Base-by-base conservation (phyloP, 2,888 invertebrate genomes). In the Nymphalis c-album region DNA sequence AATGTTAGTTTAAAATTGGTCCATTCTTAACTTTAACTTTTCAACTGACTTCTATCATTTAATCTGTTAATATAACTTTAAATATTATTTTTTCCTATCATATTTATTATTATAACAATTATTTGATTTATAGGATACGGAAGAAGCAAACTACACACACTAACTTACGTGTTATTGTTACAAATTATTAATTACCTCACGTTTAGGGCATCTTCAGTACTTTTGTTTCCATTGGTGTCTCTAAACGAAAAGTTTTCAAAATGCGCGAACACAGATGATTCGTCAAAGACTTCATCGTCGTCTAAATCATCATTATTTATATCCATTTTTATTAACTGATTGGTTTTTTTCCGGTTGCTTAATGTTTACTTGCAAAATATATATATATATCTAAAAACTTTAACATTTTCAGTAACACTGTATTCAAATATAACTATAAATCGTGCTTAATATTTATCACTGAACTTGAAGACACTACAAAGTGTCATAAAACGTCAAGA, bases 231-330 rank as follows among this genome's bases (percentile, higher is more conserved):
- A 26, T 55, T 66, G 72, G 48, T 59, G 20, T 83, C 85, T 73
- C 77, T 84, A 73, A 84, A 85, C 59, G 79, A 82, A 20, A 84
- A 77, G 68, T 84, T 82, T 69, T 87, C 84, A 69, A 91, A 90
- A 73, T 88, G 84, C 46, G 85, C 88, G 77, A 90, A 70, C 67
- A 91, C 79, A 6, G 83, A 77, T 45, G 91, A 90, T 76, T 90
- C 88, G 48, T 90, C 88, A 72, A 91, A 90, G 68, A 89, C 88
- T 70, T 88, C 86, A 71, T 89, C 87, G 71, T 87, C 85, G 10
- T 70, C 67, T 58, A 61, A 67, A 51, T 65, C 67, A n/a, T 20
- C 50, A 13, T 59, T 61, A n/a, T 60, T 51, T 16, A 51, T 62
- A 40, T 65, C 50, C 31, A 63, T 66, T n/a, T 48, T 55, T 6